Evolutionary conservation across 2,797 vertebrate species (phyloP).

Genomic region (Anguilla anguilla): DNA sequence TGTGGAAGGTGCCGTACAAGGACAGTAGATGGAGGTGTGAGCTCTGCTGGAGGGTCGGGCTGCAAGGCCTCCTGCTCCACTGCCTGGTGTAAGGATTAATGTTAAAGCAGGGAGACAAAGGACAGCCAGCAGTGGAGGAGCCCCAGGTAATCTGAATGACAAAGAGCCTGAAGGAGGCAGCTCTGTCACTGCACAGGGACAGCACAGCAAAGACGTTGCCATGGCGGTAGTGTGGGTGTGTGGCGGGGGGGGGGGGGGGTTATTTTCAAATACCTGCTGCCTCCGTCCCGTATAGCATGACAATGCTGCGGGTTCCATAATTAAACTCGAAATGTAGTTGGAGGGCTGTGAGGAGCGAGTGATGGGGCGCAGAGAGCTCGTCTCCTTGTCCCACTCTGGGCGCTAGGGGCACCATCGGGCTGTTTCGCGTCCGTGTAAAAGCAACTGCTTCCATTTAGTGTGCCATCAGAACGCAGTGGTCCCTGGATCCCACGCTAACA

Average conservation of each 20-base stretch:
- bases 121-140: slow-evolving; percentile 55
- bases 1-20: neutral
- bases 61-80: slow-evolving; percentile 24
- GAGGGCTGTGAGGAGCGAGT: slow-evolving; percentile 38
- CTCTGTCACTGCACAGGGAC: slow-evolving; percentile 50
- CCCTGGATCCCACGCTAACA: neutral
- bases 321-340: neutral
- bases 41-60: neutral
- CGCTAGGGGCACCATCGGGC: neutral
- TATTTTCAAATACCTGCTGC: slow-evolving; percentile 26
- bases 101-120: slow-evolving; percentile 60
- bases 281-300: neutral
- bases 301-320: slow-evolving; percentile 29
- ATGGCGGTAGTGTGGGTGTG: slow-evolving; percentile 69
- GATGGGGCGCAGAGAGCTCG: neutral
- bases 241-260: neutral
- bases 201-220: slow-evolving; percentile 48
- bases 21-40: neutral
- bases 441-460: neutral
- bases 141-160: slow-evolving; percentile 74
- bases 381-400: neutral
- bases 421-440: neutral
- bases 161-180: slow-evolving; percentile 65
- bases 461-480: neutral
- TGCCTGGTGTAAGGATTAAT: slow-evolving; percentile 44